These are phyloP conservation scores for Isaurus tuberculatus DNA, from an alignment of 92 coral and sea anemone genomes.

Conservation along the genomic window DNA sequence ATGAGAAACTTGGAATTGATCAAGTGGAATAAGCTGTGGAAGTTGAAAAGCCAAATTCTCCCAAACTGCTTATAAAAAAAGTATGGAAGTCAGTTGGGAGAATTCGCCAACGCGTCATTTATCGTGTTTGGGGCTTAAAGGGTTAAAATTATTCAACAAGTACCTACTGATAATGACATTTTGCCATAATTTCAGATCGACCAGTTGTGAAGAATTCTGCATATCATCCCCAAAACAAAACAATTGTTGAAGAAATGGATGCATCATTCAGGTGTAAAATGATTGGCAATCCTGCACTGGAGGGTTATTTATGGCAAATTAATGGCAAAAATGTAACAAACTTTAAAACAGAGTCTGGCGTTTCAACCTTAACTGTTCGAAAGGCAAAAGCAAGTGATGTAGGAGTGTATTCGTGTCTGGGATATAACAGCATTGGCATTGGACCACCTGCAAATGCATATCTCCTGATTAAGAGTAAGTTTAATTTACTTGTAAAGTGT, in stretches of 20 bases:
- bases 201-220: slow-evolving; percentile 71
- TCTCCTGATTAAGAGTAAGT: slow-evolving; percentile 66
- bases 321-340: slow-evolving; percentile 61
- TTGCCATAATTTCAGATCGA: slow-evolving; percentile 60
- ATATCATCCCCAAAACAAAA: slow-evolving; percentile 73
- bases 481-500: neutral
- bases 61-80: too few relatives aligned
- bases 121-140: too few relatives aligned
- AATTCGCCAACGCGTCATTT: too few relatives aligned
- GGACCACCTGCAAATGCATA: slow-evolving; percentile 78
- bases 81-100: neutral
- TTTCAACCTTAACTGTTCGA: neutral
- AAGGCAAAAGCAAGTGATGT: slow-evolving; percentile 47
- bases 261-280: slow-evolving; percentile 69
- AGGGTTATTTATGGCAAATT: slow-evolving; percentile 64
- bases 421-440: slow-evolving; percentile 59
- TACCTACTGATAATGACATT: neutral
- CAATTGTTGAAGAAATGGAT: slow-evolving; percentile 52
- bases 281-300: slow-evolving; percentile 71
- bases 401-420: slow-evolving; percentile 78
- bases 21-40: too few relatives aligned
- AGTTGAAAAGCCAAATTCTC: too few relatives aligned
- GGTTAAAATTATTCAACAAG: too few relatives aligned
- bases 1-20: too few relatives aligned
- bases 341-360: neutral